A percentile compares a stretch with the other conserved stretches of the same genome.
Conservation (phyloP, 2,888 invertebrate species). For the Ptilodon capucinus region DNA sequence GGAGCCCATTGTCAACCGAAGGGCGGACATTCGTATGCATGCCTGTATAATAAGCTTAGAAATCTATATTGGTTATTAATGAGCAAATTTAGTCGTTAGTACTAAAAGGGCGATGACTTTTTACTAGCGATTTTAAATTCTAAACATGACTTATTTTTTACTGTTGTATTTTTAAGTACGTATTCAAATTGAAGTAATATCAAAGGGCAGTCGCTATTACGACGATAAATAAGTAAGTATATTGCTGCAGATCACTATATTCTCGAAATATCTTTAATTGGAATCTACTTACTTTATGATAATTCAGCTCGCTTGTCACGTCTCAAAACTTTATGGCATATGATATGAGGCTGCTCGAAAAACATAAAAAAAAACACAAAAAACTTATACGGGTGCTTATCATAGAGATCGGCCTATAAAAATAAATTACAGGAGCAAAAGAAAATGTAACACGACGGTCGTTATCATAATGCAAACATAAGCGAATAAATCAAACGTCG, state of each 20-base stretch:
- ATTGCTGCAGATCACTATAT: no score
- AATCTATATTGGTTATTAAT: slow-evolving; percentile 52
- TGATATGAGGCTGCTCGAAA: slow-evolving; percentile 24
- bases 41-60: slow-evolving; percentile 32
- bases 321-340: slow-evolving; percentile 20
- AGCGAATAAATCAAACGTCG: slow-evolving; percentile 53
- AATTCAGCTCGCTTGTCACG: slow-evolving; percentile 5
- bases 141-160: not conserved
- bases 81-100: slow-evolving; percentile 9
- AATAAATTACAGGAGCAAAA: slow-evolving; percentile 41
- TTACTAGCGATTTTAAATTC: not conserved
- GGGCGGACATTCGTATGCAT: slow-evolving; percentile 45
- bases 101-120: not conserved
- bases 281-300: not conserved
- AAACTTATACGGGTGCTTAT: slow-evolving; percentile 49
- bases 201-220: not conserved
- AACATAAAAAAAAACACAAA: slow-evolving; percentile 34
- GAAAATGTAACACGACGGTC: slow-evolving; percentile 43
- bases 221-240: not conserved
- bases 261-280: not conserved
- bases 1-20: slow-evolving; percentile 34
- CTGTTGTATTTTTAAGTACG: not conserved
- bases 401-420: slow-evolving; percentile 45
- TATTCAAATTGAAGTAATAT: not conserved
- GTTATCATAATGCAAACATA: slow-evolving; percentile 48